Evolutionary conservation across 1,140 invertebrate genomes (phyloP), one percentile per base, ranked within the genome.

Genomic region (Apis dorsata): DNA sequence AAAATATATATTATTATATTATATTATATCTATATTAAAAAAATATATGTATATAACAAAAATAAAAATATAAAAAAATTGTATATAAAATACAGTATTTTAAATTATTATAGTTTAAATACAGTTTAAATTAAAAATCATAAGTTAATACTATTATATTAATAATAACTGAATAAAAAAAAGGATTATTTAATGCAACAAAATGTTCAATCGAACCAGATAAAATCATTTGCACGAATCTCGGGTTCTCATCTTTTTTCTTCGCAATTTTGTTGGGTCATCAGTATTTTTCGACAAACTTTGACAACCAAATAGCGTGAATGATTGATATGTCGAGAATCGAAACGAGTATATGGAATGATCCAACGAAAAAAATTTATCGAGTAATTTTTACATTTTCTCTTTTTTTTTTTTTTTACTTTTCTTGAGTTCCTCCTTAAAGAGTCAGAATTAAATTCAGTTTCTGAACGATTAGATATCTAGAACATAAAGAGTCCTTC

Each of bases 401-500:
- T 75, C 65, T 55, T 24, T 15, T 70, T 13, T 24, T 12, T 49
- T 24, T 13, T 75, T 28, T 3, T 28, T n/a, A n/a, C 44, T 44
- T 62, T 34, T 34, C 34, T n/a, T n/a, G 34, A 34, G 2, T 9
- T 34, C 11, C 59, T 44, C 24, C 83, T 84, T 77, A 68, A 86
- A 76, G 0, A 2, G 72, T 72, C 78, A 57, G 65, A 66, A 69
- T 87, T 77, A 79, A 84, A 88, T 85, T 75, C 85, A 88, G 81
- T 86, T 88, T 75, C 71, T 55, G 74, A 84, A 76, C 72, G 82
- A 86, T 86, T 81, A 87, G 77, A 86, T 84, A 87, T 76, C 80
- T 86, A 72, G 71, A 59, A 72, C 83, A 71, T 66, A 68, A 81
- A 76, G 72, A 34, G 68, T 68, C 77, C 84, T 85, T 72, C 55